Percentiles rank a stretch among this genome's conserved stretches.
Evolutionary conservation across 2,888 invertebrate genomes (phyloP).

Genomic region (Vesta saturnalis): DNA sequence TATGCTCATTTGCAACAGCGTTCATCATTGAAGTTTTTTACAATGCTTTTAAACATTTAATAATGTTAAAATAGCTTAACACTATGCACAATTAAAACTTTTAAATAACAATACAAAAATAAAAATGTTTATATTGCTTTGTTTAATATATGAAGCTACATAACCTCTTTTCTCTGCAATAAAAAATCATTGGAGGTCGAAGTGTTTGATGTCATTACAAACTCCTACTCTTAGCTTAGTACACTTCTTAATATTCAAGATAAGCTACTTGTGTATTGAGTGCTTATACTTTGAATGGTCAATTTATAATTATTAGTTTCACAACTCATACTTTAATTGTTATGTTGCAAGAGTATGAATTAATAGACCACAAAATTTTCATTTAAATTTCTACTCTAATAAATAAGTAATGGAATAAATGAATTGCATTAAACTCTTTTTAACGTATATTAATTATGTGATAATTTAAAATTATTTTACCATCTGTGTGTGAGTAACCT

Average conservation of each 20-base stretch:
- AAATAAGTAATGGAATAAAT: conserved; percentile 13
- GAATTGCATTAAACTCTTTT: neutral
- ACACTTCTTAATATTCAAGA: neutral
- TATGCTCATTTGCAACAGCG: neutral
- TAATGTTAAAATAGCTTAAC: neutral
- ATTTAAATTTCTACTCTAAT: conserved; percentile 27
- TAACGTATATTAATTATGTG: neutral
- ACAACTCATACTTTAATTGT: no score
- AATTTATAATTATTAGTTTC: no score
- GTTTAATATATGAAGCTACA: neutral
- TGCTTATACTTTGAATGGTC: no score
- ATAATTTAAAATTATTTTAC: no score
- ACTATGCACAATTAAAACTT: neutral
- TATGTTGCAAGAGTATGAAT: conserved; percentile 9
- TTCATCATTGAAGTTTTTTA: neutral
- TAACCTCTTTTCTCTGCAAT: neutral
- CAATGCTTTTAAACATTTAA: neutral
- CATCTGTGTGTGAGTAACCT: neutral
- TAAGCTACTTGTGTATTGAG: no score
- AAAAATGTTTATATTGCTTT: no score
- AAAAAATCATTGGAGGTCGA: neutral
- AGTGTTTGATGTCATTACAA: neutral
- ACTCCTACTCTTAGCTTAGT: neutral
- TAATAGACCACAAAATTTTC: conserved; percentile 29
- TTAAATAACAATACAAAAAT: neutral